Evolutionary conservation across 2,888 invertebrate species (phyloP).

Genomic region (Dolomedes plantarius): DNA sequence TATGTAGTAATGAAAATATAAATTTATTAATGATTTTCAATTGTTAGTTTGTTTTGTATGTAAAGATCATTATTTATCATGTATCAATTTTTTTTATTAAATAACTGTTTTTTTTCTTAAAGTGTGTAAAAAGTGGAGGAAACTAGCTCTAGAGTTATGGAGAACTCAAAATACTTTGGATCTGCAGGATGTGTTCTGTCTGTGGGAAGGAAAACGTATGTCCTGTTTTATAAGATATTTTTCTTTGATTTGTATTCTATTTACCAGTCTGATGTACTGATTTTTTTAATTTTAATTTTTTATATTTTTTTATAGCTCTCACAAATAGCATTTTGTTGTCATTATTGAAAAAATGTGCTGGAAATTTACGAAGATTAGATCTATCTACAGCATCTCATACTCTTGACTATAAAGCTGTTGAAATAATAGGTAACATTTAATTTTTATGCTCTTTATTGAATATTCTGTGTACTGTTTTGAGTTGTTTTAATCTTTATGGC

Average conservation of each 20-base stretch:
- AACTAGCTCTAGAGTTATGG: conserved; percentile 66
- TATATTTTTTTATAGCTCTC: conserved; percentile 55
- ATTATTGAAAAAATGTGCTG: conserved; percentile 70
- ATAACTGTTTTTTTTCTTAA: neutral
- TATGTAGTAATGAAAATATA: too few species aligned
- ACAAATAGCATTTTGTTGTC: conserved; percentile 66
- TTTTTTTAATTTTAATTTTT: neutral
- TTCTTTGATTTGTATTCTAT: neutral
- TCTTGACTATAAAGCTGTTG: conserved; percentile 71
- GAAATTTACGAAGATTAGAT: conserved; percentile 68
- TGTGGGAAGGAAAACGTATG: conserved; percentile 68
- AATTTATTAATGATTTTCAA: too few species aligned
- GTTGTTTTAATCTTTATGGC: neutral
- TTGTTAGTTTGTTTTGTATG: too few species aligned
- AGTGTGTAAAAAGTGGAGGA: conserved; percentile 72
- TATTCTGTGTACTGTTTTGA: neutral
- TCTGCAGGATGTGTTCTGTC: conserved; percentile 63
- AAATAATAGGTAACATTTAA: conserved; percentile 69
- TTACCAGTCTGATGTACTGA: neutral
- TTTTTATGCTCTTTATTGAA: too few species aligned
- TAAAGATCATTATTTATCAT: too few species aligned
- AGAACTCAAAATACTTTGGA: conserved; percentile 49
- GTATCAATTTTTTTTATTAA: too few species aligned
- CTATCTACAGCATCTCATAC: conserved; percentile 66
- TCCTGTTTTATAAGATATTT: conserved; percentile 15